These are phyloP conservation scores for Probosciger aterrimus DNA, from an alignment of 2,113 vertebrate species.

Conservation along the genomic window DNA sequence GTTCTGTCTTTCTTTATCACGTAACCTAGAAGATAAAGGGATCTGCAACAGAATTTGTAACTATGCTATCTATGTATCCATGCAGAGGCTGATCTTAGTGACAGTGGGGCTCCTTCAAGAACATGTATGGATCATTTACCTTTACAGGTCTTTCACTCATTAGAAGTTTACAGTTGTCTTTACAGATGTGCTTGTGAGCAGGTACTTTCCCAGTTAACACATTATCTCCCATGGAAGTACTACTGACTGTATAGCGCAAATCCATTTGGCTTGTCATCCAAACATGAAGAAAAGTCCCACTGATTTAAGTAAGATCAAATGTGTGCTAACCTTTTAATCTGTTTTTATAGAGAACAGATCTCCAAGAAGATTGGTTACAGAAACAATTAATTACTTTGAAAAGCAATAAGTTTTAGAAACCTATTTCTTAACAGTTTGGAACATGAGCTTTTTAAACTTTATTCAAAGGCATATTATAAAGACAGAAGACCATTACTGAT, in stretches of 20 bases:
- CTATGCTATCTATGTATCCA: slow-evolving; percentile 30
- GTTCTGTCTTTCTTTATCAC: neutral
- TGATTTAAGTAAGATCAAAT: neutral
- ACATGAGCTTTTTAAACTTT: rapidly evolving
- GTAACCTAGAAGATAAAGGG: slow-evolving; percentile 47
- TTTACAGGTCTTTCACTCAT: slow-evolving; percentile 22
- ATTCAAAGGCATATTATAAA: neutral
- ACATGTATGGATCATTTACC: slow-evolving; percentile 16
- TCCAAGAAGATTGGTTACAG: neutral
- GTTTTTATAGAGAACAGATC: neutral
- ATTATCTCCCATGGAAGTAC: neutral
- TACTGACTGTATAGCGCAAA: neutral
- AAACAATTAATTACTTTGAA: neutral
- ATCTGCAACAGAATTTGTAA: slow-evolving; percentile 40
- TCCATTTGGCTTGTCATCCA: neutral
- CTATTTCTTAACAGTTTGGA: neutral
- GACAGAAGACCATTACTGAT: neutral
- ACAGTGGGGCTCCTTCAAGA: slow-evolving; percentile 30
- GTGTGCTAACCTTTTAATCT: neutral
- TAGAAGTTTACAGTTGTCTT: slow-evolving; percentile 10
- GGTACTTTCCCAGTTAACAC: slow-evolving; percentile 32
- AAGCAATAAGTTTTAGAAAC: neutral
- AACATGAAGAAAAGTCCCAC: neutral
- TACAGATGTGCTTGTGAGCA: slow-evolving; percentile 17
- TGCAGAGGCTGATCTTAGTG: slow-evolving; percentile 12